Base-by-base conservation (phyloP, 2,888 invertebrate genomes). In the Chaetogeoica ovagalla region DNA sequence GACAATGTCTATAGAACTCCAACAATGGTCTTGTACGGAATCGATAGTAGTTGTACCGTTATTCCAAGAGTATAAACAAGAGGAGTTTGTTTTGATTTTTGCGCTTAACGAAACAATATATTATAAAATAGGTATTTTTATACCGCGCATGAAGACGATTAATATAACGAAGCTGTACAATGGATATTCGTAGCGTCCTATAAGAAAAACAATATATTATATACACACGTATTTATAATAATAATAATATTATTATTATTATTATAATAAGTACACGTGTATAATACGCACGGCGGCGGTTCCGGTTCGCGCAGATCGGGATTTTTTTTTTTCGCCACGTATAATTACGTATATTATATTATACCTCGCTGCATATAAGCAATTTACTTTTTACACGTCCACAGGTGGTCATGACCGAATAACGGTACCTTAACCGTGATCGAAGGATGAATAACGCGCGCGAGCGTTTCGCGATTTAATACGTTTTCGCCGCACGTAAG, bases 401-500 rank as follows among this genome's bases (percentile, higher is more conserved):
- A 77, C 57, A 57, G 71, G 79, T 79, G 79, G 79, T 79, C 71
- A 79, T 79, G 79, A 65, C 71, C 63, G 55, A 79, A 65, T 71
- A 79, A 79, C 79, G 63, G 79, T 79, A 79, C 57, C 37, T 79
- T 63, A 63, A 63, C 63, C 55, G 55, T 63, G 37, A 62, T 69
- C 8, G 63, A 62, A 30, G 39, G 63, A 55, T 70, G 9, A 55
- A 79, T 57, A 23, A 30, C 30, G 30, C 30, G 30, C 30, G 1
- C 30, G 30, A 1, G 62, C 39, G 21, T 79, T 79, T 63, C 15
- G 19, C n/a, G 37, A 52, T 79, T 39, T 55, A 62, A 70, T 62
- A 55, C 43, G 13, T 79, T 70, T 70, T 70, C n/a, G 52, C 39
- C n/a, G 21, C 48, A 11, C 48, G 48, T 65, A 71, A 79, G 79